phyloP scores from a whole-genome alignment of 2,797 vertebrate species.

The Phoebastria nigripes region DNA sequence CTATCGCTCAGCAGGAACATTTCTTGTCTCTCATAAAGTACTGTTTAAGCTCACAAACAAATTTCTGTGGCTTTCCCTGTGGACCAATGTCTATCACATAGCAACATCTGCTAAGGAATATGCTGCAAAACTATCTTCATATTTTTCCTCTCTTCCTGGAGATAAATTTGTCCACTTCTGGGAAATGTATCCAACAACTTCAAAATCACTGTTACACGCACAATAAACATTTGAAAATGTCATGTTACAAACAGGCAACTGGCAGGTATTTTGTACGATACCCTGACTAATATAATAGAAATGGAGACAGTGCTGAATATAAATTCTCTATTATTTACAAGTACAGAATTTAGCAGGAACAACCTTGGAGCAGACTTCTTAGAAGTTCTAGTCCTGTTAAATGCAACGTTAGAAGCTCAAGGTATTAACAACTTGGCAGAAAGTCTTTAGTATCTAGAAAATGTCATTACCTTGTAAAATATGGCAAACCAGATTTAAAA shows the following conservation, averaged over 20 bases:
- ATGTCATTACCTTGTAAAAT: neutral
- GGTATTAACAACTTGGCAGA: neutral
- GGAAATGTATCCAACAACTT: conserved; percentile 3
- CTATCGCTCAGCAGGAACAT: neutral
- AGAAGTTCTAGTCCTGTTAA: neutral
- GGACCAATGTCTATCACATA: conserved; percentile 18
- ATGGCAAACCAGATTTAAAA: neutral
- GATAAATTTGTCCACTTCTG: conserved; percentile 30
- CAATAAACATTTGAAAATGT: neutral
- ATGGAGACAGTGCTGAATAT: neutral
- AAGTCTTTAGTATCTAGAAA: neutral
- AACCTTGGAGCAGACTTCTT: neutral
- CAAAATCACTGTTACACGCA: neutral
- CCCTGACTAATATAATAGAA: neutral
- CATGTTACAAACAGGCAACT: neutral
- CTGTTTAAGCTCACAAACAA: neutral
- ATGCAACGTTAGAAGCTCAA: neutral
- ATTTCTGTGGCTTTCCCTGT: conserved; percentile 46
- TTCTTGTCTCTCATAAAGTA: conserved; percentile 15
- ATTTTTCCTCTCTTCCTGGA: neutral
- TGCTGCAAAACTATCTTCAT: neutral
- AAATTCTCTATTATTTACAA: neutral
- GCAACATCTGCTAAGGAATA: conserved; percentile 54
- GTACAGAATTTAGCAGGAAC: neutral
- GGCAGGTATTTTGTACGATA: neutral